These are phyloP conservation scores for Heliconius congener DNA, from an alignment of 1,140 invertebrate genomes.

Conservation along the genomic window DNA sequence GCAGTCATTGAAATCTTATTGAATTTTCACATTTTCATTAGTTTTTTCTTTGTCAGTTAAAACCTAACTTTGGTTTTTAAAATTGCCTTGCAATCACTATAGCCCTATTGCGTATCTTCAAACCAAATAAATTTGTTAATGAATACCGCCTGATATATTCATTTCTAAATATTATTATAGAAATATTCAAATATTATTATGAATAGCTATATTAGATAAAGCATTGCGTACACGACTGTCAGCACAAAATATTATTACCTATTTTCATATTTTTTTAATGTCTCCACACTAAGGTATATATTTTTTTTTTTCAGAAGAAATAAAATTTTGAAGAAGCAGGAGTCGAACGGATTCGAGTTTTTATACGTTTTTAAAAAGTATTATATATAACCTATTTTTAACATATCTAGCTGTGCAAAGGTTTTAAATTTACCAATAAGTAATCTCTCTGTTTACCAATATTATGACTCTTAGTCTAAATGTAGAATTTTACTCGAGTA, in stretches of 20 bases:
- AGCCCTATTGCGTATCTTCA: neutral
- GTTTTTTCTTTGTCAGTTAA: slow-evolving; percentile 6
- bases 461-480: too few relatives aligned
- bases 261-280: neutral
- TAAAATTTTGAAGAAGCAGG: too few relatives aligned
- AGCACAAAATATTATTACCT: neutral
- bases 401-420: neutral
- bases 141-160: neutral
- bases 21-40: neutral
- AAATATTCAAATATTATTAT: slow-evolving; percentile 8
- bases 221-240: neutral
- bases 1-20: neutral
- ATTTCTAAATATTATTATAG: neutral
- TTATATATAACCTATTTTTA: neutral
- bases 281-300: too few relatives aligned
- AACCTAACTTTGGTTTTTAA: slow-evolving; percentile 29
- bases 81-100: slow-evolving; percentile 22
- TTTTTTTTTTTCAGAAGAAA: too few relatives aligned
- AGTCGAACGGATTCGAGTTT: too few relatives aligned
- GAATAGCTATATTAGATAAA: slow-evolving; percentile 16
- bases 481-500: too few relatives aligned
- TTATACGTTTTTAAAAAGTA: neutral
- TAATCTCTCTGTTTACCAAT: too few relatives aligned
- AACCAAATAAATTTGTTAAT: neutral
- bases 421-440: neutral